Evolutionary conservation across 2,113 vertebrate genomes (phyloP).

Genomic region (mouse (Mus musculus)): GRCm39 chr2:119542501-119543000

Average conservation of each 20-base stretch:
- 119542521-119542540: conserved; percentile 97
- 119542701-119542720: background rate
- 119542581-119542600: conserved; percentile 99
- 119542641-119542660: background rate
- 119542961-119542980: too few species aligned
- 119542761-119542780: background rate
- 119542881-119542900: background rate
- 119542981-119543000: too few species aligned
- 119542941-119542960: too few species aligned
- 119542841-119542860: background rate
- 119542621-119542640: background rate
- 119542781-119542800: conserved; percentile 17
- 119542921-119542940: too few species aligned
- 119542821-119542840: conserved; percentile 20
- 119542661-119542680: background rate
- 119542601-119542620: conserved; percentile 84
- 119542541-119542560: conserved; percentile 99
- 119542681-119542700: background rate
- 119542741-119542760: background rate
- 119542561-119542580: conserved; percentile 96
- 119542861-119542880: background rate
- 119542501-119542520: conserved; percentile 98
- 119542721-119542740: background rate
- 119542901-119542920: too few species aligned
- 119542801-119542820: conserved; percentile 46